phyloP scores from a whole-genome alignment of 2,797 vertebrate genomes.

The Clangula hyemalis region DNA sequence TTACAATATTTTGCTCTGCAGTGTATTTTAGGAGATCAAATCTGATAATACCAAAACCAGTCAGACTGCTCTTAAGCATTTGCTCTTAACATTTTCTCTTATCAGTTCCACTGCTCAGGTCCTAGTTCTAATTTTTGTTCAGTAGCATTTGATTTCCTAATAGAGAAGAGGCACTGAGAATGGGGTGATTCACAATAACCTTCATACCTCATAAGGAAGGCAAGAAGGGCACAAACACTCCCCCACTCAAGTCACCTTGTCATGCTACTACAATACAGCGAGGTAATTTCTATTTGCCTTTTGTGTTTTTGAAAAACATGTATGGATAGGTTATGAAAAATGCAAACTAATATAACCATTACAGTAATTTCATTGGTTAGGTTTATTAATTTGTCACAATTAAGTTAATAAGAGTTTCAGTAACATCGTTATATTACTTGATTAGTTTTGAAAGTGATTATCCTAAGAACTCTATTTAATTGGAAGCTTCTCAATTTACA shows the following conservation, averaged over 20 bases:
- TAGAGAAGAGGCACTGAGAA: background rate
- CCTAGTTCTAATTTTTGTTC: background rate
- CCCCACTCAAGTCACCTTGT: background rate
- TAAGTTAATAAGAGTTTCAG: slow-evolving; percentile 71
- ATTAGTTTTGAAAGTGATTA: slow-evolving; percentile 78
- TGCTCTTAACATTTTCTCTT: background rate
- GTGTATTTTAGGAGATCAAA: background rate
- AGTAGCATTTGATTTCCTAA: background rate
- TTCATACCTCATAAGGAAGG: background rate
- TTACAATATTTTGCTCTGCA: background rate
- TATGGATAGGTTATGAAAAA: slow-evolving; percentile 51
- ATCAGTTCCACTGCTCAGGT: background rate
- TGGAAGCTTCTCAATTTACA: slow-evolving; percentile 79
- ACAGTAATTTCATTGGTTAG: slow-evolving; percentile 60
- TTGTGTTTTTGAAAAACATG: slow-evolving; percentile 32
- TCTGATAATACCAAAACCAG: background rate
- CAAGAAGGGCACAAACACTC: background rate
- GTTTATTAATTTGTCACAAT: slow-evolving; percentile 79
- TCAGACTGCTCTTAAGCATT: background rate
- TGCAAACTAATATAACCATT: slow-evolving; percentile 56
- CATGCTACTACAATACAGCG: background rate
- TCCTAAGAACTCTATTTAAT: slow-evolving; percentile 75
- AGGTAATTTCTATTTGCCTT: slow-evolving; percentile 38
- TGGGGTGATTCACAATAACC: background rate
- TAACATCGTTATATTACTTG: slow-evolving; percentile 69